Evolutionary conservation across 2,888 invertebrate genomes (phyloP).

Genomic region (Drosophila heteroneura): DNA sequence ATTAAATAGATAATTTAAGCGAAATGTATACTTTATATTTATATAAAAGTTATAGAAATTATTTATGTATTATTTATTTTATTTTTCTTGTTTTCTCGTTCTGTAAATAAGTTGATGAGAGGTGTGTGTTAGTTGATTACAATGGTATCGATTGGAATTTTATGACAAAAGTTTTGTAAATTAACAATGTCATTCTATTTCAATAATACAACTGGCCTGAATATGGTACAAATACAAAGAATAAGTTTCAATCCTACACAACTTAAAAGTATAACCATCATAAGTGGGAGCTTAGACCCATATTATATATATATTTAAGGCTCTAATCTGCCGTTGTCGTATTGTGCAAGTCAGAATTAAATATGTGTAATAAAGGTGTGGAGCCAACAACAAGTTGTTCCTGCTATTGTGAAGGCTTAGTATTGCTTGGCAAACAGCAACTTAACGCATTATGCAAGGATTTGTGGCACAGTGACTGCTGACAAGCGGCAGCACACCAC

Average conservation of each 20-base stretch:
- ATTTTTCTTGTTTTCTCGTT: not conserved
- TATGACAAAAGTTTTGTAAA: not conserved
- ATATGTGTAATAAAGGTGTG: constrained; percentile 2
- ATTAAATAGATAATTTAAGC: accelerated
- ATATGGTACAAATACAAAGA: not conserved
- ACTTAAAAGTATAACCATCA: not conserved
- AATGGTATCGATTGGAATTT: not conserved
- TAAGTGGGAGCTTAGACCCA: not conserved
- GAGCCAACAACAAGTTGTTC: constrained; percentile 28
- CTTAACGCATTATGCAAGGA: constrained; percentile 72
- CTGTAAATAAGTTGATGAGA: not conserved
- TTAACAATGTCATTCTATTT: not conserved
- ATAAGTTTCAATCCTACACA: not conserved
- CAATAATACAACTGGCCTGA: not conserved
- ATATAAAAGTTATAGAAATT: not conserved
- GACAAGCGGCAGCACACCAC: constrained; percentile 46
- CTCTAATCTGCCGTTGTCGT: not conserved
- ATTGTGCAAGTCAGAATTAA: constrained; percentile 1
- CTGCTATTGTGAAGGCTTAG: constrained; percentile 54
- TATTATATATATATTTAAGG: not conserved
- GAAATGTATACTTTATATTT: not conserved
- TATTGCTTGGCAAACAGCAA: constrained; percentile 55
- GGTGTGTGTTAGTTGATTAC: not conserved
- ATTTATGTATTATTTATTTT: not conserved
- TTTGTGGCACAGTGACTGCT: constrained; percentile 51